Conservation (phyloP, 2,113 vertebrate genomes). For the Notothenia rossii region DNA sequence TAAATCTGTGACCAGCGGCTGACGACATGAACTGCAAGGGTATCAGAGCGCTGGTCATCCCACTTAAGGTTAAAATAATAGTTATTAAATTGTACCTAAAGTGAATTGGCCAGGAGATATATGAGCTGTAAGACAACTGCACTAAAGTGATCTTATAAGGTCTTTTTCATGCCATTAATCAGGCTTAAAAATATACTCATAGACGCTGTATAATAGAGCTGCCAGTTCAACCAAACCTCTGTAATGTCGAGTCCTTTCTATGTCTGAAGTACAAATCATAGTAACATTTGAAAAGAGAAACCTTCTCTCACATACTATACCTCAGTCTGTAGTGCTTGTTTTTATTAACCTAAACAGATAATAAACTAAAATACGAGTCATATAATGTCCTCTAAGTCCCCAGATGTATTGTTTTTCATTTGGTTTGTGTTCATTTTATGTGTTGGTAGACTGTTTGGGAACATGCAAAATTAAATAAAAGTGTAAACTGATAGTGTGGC, state of each 20-base stretch:
- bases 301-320: no score
- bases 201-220: background rate
- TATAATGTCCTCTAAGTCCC: no score
- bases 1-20: constrained; percentile 66
- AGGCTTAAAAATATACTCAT: constrained; percentile 1
- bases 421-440: no score
- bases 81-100: constrained; percentile 51
- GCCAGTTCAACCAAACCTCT: background rate
- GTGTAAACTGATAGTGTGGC: no score
- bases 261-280: background rate
- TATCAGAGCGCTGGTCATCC: constrained; percentile 25
- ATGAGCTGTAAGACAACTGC: constrained; percentile 24
- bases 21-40: constrained; percentile 47
- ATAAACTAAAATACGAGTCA: no score
- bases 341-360: no score
- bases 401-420: no score
- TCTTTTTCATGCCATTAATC: constrained; percentile 3
- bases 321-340: no score
- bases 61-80: constrained; percentile 68
- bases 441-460: no score
- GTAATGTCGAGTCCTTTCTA: background rate
- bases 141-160: constrained; percentile 3
- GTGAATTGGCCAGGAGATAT: constrained; percentile 43
- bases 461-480: no score
- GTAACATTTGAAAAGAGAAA: background rate